phyloP scores from a whole-genome alignment of 2,888 invertebrate species.

The Ctena decussata region DNA sequence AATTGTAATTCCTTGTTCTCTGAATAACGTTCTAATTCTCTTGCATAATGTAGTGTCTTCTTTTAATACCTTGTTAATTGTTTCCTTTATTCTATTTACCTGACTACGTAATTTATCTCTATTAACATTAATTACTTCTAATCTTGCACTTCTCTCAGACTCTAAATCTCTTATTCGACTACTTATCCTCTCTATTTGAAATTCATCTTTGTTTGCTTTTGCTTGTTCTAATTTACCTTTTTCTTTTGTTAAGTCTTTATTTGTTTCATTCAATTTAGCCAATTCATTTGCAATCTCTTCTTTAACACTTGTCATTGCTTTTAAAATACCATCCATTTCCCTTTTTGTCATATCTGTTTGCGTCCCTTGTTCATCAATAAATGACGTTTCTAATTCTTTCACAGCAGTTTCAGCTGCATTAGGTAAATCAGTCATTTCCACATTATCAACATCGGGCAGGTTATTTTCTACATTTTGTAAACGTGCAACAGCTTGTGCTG shows the following conservation, averaged over 20 bases:
- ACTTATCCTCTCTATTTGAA: background rate
- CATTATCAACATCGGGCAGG: conserved; percentile 10
- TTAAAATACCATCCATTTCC: background rate
- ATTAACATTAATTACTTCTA: conserved; percentile 43
- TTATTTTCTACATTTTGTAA: conserved; percentile 19
- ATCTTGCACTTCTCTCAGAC: conserved; percentile 40
- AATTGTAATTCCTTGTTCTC: conserved; percentile 53
- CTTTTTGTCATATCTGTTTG: background rate
- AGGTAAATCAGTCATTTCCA: conserved; percentile 16
- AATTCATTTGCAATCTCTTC: background rate
- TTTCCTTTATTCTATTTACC: conserved; percentile 40
- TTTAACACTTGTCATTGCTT: background rate
- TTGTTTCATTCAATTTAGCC: too few species aligned
- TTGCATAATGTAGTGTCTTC: conserved; percentile 39
- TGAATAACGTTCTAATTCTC: conserved; percentile 44
- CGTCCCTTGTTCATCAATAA: background rate
- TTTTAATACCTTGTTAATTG: conserved; percentile 30
- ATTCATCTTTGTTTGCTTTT: background rate
- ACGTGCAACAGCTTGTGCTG: background rate
- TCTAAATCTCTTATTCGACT: background rate
- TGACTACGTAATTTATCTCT: conserved; percentile 43
- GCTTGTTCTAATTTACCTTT: too few species aligned
- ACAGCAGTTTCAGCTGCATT: conserved; percentile 12
- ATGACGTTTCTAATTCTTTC: conserved; percentile 34
- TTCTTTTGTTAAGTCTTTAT: too few species aligned